Evolutionary conservation across 2,113 vertebrate genomes (phyloP).

Genomic region (Cepphus grylle): DNA sequence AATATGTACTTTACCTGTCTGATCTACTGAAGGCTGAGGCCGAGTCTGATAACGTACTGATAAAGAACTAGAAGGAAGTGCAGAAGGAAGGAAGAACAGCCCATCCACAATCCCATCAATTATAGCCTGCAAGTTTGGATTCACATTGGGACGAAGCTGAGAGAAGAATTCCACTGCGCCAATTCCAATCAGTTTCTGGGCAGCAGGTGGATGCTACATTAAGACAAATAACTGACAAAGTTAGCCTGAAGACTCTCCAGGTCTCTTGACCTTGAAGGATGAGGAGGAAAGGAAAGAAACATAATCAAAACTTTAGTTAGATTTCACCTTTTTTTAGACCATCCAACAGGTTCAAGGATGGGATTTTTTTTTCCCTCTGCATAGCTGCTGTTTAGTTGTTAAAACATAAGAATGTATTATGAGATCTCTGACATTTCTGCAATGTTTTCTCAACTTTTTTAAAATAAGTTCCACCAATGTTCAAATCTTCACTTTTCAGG

Average conservation of each 20-base stretch:
- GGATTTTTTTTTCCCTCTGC: background rate
- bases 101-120: conserved; percentile 90
- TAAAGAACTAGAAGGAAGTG: conserved; percentile 61
- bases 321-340: background rate
- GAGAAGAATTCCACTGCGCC: conserved; percentile 93
- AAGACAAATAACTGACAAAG: background rate
- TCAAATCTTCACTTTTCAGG: background rate
- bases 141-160: conserved; percentile 85
- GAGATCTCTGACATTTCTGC: background rate
- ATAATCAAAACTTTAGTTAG: background rate
- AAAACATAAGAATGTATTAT: background rate
- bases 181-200: conserved; percentile 85
- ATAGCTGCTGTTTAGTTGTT: background rate
- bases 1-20: conserved; percentile 65
- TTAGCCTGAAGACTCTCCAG: background rate
- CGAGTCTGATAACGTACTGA: conserved; percentile 51
- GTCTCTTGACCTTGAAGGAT: background rate
- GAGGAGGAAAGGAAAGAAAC: background rate
- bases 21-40: conserved; percentile 26
- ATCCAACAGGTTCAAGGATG: background rate
- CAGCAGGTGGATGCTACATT: conserved; percentile 84
- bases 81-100: conserved; percentile 87
- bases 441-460: background rate
- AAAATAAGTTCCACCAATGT: background rate
- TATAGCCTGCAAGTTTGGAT: conserved; percentile 81